Evolutionary conservation across 2,888 invertebrate genomes (phyloP), one percentile per base, ranked within the genome.

Genomic region (Pecten maximus): DNA sequence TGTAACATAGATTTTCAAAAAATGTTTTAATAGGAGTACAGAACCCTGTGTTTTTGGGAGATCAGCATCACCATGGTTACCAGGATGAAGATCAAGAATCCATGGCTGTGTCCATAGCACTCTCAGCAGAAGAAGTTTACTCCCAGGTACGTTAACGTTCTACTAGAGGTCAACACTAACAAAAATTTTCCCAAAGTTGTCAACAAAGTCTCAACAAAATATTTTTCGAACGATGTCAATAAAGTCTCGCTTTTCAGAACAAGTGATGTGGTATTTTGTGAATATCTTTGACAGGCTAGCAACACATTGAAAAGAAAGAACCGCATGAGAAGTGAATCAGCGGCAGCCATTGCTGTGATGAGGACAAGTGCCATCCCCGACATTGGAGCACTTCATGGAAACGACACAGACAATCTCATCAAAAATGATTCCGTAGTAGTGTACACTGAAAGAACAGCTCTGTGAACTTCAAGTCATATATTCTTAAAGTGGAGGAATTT

Each of bases 261-360:
- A n/a, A 89, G 40, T 40, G 16, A 86, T 6, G 6, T 90, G 88
- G 12, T 28, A 39, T 48, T 8, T 19, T 74, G 2, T 74, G 0
- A 74, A 74, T 28, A 28, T 74, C 12, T 74, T 74, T 92, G 91
- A 50, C 88, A 94, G 93, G 91, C 92, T 40, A 92, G 93, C 96
- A 98, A 98, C 87, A 93, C 93, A 39, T 74, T 94, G 96, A 98
- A 98, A 96, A 97, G 98, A 95, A 98, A 98, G 97, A 98, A 98
- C 96, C 98, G 98, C 90, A 98, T 98, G 98, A 97, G 98, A 93
- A 98, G 98, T 96, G 98, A 98, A 96, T 98, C 98, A 97, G 98
- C 98, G 0, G 98, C 98, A 89, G 98, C 98, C 90, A 98, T 98
- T 95, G 98, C 98, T 39, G 97, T 98, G 93, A 97, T 98, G 96